Conservation (phyloP, 2,113 vertebrate genomes). For the Crotalus viridis region DNA sequence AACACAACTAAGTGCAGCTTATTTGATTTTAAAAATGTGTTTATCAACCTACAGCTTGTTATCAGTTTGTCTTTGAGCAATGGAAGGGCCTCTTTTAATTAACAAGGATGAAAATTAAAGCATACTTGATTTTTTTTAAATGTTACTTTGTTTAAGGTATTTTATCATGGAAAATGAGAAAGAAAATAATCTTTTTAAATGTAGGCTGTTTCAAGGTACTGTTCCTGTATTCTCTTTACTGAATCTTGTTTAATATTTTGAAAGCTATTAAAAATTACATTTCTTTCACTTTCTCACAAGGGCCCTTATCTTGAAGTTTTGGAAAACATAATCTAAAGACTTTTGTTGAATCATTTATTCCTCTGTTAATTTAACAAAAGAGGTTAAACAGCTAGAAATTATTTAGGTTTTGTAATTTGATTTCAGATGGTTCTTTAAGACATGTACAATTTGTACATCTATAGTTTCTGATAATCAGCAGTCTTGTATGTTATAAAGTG, state of each 20-base stretch:
- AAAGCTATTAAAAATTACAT: neutral
- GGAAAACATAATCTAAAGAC: neutral
- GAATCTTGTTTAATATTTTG: neutral
- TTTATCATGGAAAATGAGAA: neutral
- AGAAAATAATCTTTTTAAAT: neutral
- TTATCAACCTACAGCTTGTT: neutral
- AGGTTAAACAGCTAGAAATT: neutral
- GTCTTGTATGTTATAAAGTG: neutral
- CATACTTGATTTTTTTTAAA: neutral
- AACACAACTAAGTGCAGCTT: neutral
- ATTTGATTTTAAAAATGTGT: neutral
- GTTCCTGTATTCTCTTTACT: neutral
- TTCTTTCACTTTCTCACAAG: neutral
- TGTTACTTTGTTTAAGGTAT: neutral
- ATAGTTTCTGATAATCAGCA: neutral
- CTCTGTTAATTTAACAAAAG: neutral
- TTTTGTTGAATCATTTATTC: neutral
- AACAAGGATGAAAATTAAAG: neutral
- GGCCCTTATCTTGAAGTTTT: neutral
- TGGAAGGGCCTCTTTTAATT: neutral
- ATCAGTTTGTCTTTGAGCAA: neutral
- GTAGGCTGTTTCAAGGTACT: neutral
- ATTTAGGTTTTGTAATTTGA: neutral
- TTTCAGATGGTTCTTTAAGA: neutral
- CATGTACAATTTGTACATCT: neutral